Base-by-base conservation (phyloP, 2,797 vertebrate genomes). In the Liparis tanakae region DNA sequence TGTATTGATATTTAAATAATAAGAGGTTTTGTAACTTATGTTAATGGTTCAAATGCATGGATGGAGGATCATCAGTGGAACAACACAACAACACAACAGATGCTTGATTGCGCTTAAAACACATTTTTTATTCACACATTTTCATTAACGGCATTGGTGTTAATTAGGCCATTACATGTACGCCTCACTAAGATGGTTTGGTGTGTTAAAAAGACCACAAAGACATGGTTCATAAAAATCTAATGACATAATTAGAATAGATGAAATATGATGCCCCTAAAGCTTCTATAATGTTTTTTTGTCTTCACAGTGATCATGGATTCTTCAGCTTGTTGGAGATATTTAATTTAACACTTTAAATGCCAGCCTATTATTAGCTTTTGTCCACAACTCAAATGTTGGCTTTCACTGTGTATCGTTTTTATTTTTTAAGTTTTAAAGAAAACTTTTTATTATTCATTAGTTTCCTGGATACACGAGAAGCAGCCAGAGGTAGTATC, bases 61-160 rank as follows among this genome's bases (percentile, higher is more conserved):
- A 64, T 72, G 46, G 56, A 30, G 41, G 50, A 67, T 74, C 53
- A 74, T 82, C 41, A 71, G 71, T 34, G 54, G 62, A 84, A 62
- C 71, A 83, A 82, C 87, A 86, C 79, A 84, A 62, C 71, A 83
- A 82, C 87, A 86, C 79, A 84, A 77, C 75, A 82, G 83, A 81
- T 84, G 78, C 67, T 51, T 72, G 79, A 82, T 83, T 76, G 69
- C 64, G 51, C 62, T 79, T 84, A 73, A 81, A 78, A 87, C 25
- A 30, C 4, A 30, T 30, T 30, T 30, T 30, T 30, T 30, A 30
- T 30, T 30, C 25, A 80, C 54, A 54, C 72, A 84, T 78, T 86
- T 80, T 80, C 58, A 83, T 84, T 62, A 67, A 73, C 58, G 60
- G 30, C 18, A 74, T 70, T 70, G 78, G 67, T 85, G 79, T 66